Evolutionary conservation across 1,140 invertebrate species (phyloP).

Genomic region (Dinoponera quadriceps): DNA sequence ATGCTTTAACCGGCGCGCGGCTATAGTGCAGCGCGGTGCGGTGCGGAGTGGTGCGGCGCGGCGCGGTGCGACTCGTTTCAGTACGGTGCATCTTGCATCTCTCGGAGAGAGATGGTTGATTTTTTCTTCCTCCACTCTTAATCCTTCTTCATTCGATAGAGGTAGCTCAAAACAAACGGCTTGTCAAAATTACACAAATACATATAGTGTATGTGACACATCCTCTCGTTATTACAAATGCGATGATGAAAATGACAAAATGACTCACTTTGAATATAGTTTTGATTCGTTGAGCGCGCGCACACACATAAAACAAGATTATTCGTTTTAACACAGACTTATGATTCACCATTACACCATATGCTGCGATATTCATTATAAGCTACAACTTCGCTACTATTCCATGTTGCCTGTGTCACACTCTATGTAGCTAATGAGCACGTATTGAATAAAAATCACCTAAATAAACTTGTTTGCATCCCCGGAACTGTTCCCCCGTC

Average conservation of each 20-base stretch:
- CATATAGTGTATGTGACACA: no score
- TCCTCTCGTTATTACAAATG: no score
- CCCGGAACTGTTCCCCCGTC: not conserved
- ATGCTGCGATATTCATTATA: not conserved
- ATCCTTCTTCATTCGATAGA: no score
- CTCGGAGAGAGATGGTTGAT: not conserved
- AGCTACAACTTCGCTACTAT: not conserved
- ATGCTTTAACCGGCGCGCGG: constrained; percentile 43
- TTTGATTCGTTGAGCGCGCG: no score
- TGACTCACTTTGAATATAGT: no score
- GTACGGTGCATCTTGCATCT: not conserved
- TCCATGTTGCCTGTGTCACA: not conserved
- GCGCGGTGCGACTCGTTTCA: not conserved
- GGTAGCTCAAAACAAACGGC: no score
- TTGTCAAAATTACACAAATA: no score
- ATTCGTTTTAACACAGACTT: no score
- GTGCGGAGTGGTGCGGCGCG: not conserved
- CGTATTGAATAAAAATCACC: not conserved
- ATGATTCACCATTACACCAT: no score
- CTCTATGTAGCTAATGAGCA: not conserved
- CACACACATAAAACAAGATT: no score
- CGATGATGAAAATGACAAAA: no score
- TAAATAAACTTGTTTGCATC: not conserved
- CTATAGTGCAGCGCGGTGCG: not conserved
- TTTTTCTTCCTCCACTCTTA: not conserved